Evolutionary conservation across 37 sponge, comb jelly and placozoan species (phyloP).

Genomic region (Ephydatia muelleri): DNA sequence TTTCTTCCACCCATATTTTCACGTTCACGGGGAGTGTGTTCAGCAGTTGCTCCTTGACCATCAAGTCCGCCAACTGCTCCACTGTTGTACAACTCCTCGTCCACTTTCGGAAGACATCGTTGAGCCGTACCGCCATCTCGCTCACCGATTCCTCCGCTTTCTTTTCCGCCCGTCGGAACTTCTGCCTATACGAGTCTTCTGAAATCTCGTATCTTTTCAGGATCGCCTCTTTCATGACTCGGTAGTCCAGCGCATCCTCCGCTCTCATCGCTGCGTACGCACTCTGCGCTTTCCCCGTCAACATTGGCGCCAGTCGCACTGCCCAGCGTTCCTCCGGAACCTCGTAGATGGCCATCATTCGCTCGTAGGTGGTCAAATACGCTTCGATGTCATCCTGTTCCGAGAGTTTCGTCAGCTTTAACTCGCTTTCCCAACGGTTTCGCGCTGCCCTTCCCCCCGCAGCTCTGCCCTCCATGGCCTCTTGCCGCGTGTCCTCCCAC

Average conservation of each 20-base stretch:
- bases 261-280: conserved; percentile 23
- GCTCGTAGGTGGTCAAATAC: conserved; percentile 30
- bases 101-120: conserved; percentile 21
- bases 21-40: too few relatives aligned
- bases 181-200: conserved; percentile 34
- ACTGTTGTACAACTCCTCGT: background rate
- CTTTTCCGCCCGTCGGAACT: conserved; percentile 25
- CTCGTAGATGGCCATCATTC: background rate
- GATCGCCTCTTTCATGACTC: conserved; percentile 19
- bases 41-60: background rate
- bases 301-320: conserved; percentile 19
- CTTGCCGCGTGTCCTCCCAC: background rate
- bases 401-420: background rate
- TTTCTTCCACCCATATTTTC: too few relatives aligned
- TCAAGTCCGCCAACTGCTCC: too few relatives aligned
- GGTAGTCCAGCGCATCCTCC: conserved; percentile 19
- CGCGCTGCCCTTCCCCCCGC: background rate
- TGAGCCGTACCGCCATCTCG: conserved; percentile 6
- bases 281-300: conserved; percentile 32
- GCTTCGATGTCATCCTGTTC: conserved; percentile 27
- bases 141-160: conserved; percentile 1
- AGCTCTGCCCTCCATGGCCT: background rate
- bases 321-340: conserved; percentile 41
- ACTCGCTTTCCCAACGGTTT: background rate
- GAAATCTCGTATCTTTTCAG: conserved; percentile 30